Evolutionary conservation across 2,797 vertebrate genomes (phyloP).

Genomic region (Notamacropus eugenii): DNA sequence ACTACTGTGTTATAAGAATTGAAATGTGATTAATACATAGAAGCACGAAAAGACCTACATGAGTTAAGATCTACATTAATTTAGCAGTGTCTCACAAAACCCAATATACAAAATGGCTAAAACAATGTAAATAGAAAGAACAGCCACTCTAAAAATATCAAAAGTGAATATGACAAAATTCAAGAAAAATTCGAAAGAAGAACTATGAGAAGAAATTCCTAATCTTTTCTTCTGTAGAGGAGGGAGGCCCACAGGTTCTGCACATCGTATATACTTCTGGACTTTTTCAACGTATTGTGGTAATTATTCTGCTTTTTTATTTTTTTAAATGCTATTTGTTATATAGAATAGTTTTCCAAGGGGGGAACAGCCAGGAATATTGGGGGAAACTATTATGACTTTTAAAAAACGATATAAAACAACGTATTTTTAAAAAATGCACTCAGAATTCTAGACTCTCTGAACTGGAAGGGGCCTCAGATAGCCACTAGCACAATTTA

Average conservation of each 20-base stretch:
- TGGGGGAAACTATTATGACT: neutral
- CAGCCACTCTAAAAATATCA: neutral
- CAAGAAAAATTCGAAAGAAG: neutral
- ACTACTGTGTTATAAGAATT: too few species aligned
- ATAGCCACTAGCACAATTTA: neutral
- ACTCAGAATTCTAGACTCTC: neutral
- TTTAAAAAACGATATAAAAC: neutral
- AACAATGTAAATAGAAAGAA: neutral
- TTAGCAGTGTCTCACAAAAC: neutral
- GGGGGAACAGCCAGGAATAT: neutral
- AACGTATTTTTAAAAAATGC: neutral
- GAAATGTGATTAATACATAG: too few species aligned
- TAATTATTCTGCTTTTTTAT: too few species aligned
- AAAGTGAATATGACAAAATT: neutral
- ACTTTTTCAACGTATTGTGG: neutral
- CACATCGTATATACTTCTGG: neutral
- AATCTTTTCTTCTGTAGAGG: too few species aligned
- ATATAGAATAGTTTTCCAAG: neutral
- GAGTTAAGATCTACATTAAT: neutral
- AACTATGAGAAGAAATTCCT: neutral
- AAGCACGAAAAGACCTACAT: neutral
- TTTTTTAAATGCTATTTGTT: neutral
- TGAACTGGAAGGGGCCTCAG: neutral
- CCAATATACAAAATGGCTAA: neutral
- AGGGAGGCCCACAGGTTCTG: neutral